A percentile compares a stretch with the other conserved stretches of the same genome.
Conservation (phyloP, 2,113 vertebrate species). For the Tichodroma muraria region DNA sequence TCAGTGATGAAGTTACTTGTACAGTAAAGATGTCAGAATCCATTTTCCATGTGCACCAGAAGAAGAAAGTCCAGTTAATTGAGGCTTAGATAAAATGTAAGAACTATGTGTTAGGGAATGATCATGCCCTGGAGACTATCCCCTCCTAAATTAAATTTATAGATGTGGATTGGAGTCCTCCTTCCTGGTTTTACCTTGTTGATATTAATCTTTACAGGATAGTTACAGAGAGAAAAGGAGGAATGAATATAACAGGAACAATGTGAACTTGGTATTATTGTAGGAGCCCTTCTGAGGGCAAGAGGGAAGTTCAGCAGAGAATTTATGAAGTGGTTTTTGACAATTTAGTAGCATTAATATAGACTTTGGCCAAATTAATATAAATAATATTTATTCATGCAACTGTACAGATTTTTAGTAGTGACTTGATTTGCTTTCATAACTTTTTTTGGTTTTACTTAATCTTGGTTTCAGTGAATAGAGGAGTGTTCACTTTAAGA, state of each 20-base stretch:
- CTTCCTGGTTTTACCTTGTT: neutral
- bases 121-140: neutral
- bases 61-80: neutral
- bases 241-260: neutral
- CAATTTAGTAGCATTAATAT: neutral
- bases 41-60: neutral
- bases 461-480: neutral
- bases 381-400: neutral
- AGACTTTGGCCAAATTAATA: neutral
- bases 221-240: neutral
- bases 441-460: neutral
- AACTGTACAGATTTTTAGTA: neutral
- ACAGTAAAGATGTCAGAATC: neutral
- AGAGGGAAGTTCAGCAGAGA: neutral
- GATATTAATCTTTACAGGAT: neutral
- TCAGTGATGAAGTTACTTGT: neutral
- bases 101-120: neutral
- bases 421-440: neutral
- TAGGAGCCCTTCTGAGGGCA: neutral
- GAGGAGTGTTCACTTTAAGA: neutral
- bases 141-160: neutral
- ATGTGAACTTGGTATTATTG: neutral
- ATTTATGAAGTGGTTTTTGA: neutral
- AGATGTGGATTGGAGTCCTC: neutral
- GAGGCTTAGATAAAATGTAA: neutral